Base-by-base conservation (phyloP, 2,113 vertebrate species). In the Zosterops hypoxanthus region DNA sequence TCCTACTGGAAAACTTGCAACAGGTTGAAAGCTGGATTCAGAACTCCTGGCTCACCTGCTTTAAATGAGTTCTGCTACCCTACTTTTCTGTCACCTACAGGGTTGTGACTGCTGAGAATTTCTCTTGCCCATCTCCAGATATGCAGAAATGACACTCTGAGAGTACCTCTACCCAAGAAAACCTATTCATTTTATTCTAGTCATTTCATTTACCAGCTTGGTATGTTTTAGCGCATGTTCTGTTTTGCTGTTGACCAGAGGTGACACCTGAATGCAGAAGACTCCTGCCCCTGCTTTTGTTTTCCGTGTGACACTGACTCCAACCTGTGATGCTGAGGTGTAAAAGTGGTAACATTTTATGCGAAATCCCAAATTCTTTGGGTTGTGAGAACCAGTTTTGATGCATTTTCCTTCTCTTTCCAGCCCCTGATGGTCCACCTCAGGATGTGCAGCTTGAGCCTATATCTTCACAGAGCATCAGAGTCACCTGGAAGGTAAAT, bases 401-500 rank as follows among this genome's bases (percentile, higher is more conserved):
- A 96, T 88, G 28, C 14, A 63, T 69, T 70, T 95, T 17, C 78
- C 89, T 90, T 96, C 55, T 95, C 46, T 92, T 95, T 53, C 41
- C 97, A 99, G 99, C 99, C 94, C 99, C 99, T 64, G 99, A 99
- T 21, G 99, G 99, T 13, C 98, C 99, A 42, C 99, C 99, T 73
- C 99, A 99, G 96, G 99, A 99, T 78, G 99, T 99, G 39, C 98
- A 98, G 50, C 98, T 99, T 81, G 99, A 99, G 91, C 98, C 99
- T 34, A 98, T 99, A n/a, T 99, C 99, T 25, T 99, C 99, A 41
- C 99, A 99, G 96, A 99, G 98, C 98, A 99, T 99, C 98, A 98
- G 99, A 97, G 99, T 99, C 86, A 99, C 99, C 88, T 99, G 99
- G 99, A 99, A 99, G 99, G 99, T 99, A 98, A 98, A 83, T 72